Evolutionary conservation across 2,797 vertebrate species (phyloP), one percentile per base, ranked within the genome.

Genomic region (Microcaecilia unicolor): DNA sequence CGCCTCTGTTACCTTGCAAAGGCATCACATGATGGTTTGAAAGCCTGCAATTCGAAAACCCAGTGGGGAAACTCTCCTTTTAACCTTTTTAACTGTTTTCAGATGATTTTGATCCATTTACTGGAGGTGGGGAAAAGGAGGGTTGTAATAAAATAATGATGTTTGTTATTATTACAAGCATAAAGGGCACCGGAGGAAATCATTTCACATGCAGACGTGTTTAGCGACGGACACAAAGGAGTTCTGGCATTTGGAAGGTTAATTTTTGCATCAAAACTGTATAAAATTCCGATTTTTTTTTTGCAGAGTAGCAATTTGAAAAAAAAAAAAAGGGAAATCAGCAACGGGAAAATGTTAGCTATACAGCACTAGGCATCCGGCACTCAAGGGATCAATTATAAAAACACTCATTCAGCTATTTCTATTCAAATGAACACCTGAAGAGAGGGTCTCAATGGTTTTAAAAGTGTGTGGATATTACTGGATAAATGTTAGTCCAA

Each of bases 401-500:
- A 86, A 86, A 88, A 83, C 79, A 84, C 83, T 86, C 80, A 70
- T 84, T 88, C 85, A 85, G 81, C 84, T 78, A 72, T 78, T 84
- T 85, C 83, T 85, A 87, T 89, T 89, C 84, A 88, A 86, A 89
- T 86, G 85, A 88, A 88, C 85, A 89, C 86, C 85, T 86, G 85
- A 90, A 84, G 83, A 86, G 80, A 73, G 70, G 77, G 79, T 80
- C 84, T 81, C 80, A 55, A 78, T 75, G 81, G 80, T 80, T 81
- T 84, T 79, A 77, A 82, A 78, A 83, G 79, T 77, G 66, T 72
- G 74, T 79, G 77, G 80, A 78, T 85, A 83, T 87, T 85, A 84
- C 78, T 74, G 79, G 80, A 81, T 85, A 86, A 88, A 86, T 80
- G 83, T 77, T 80, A 80, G 82, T 74, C 78, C 82, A 83, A 84